Conservation (phyloP, 2,888 invertebrate species). For the Limenitis camilla region DNA sequence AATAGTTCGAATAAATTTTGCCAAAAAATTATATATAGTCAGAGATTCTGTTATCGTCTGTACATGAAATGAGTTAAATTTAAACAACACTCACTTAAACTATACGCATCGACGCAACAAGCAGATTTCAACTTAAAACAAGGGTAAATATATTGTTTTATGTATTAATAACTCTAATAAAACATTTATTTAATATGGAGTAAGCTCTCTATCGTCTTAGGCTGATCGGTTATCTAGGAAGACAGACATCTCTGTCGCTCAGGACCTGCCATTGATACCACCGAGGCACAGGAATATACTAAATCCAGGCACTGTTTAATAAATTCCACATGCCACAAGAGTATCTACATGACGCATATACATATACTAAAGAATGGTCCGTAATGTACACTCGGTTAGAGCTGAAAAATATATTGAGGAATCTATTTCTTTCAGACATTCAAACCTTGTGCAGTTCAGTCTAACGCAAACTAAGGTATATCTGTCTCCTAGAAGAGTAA, state of each 20-base stretch:
- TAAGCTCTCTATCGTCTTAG: constrained; percentile 72
- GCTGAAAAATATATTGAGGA: constrained; percentile 36
- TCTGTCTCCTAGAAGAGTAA: constrained; percentile 47
- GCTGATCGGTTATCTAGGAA: constrained; percentile 59
- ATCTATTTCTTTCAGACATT: constrained; percentile 27
- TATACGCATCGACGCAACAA: constrained; percentile 65
- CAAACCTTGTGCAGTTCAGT: neutral
- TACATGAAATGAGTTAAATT: constrained; percentile 27
- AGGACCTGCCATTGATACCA: neutral
- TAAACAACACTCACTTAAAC: constrained; percentile 40
- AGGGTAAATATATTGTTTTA: constrained; percentile 65
- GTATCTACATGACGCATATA: neutral
- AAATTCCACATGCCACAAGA: constrained; percentile 11
- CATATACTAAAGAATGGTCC: neutral
- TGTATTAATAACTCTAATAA: constrained; percentile 66
- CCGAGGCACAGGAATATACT: constrained; percentile 21
- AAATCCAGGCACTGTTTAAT: constrained; percentile 38
- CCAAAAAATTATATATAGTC: constrained; percentile 32
- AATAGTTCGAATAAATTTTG: constrained; percentile 33
- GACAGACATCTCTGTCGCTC: constrained; percentile 36
- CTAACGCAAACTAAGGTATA: constrained; percentile 34
- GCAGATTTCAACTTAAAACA: constrained; percentile 66
- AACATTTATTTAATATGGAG: constrained; percentile 64
- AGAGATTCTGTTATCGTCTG: constrained; percentile 40
- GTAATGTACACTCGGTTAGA: neutral